Percentiles rank a stretch among this genome's conserved stretches.
These are phyloP conservation scores for Aproaerema taeniolella DNA, from an alignment of 2,888 invertebrate genomes.

Conservation along the genomic window DNA sequence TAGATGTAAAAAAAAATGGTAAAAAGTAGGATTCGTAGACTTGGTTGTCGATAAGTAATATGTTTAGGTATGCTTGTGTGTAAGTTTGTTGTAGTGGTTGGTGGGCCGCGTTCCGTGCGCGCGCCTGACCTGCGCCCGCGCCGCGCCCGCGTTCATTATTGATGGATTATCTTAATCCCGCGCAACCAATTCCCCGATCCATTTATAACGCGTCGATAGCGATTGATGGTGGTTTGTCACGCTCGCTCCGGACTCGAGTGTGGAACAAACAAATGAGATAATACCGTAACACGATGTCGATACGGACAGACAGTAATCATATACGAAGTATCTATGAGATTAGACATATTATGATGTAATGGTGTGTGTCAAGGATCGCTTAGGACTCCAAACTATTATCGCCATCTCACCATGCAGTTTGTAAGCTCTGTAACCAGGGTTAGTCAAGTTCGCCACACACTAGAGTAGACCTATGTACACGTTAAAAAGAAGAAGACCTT, in stretches of 20 bases:
- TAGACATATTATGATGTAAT: neutral
- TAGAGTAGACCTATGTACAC: no score
- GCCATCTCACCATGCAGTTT: no score
- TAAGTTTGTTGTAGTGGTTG: no score
- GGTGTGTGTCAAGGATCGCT: no score
- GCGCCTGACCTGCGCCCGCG: neutral
- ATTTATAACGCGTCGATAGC: constrained; percentile 5
- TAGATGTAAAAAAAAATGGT: no score
- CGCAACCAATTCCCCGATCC: constrained; percentile 6
- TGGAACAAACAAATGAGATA: neutral
- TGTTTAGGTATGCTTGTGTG: no score
- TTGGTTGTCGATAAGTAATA: no score
- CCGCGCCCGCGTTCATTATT: neutral
- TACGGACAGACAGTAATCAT: neutral
- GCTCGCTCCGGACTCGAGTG: neutral
- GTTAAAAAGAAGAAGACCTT: neutral
- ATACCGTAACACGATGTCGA: neutral
- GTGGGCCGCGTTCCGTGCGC: no score
- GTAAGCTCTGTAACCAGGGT: no score
- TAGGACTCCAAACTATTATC: no score
- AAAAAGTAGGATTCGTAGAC: no score
- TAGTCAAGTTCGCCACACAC: no score
- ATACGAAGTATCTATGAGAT: neutral
- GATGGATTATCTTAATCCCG: constrained; percentile 8
- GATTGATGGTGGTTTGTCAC: constrained; percentile 5